Conservation (phyloP, 2,888 invertebrate genomes). For the Xestia rhomboidea region DNA sequence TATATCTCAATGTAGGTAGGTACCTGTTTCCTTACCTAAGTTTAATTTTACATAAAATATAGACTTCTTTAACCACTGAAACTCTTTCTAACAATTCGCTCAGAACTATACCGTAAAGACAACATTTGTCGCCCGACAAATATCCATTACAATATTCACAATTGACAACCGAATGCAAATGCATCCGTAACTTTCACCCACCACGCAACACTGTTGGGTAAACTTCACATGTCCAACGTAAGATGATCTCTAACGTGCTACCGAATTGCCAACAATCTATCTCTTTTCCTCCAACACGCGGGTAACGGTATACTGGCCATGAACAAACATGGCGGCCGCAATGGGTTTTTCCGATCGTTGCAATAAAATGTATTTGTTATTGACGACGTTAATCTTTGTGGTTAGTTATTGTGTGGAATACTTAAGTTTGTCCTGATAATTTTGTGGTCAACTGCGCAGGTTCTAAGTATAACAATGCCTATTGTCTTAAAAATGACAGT, state of each 20-base stretch:
- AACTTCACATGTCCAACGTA: constrained; percentile 52
- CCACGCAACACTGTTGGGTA: constrained; percentile 65
- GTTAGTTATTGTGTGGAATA: constrained; percentile 61
- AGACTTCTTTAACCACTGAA: not conserved
- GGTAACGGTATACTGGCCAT: constrained; percentile 49
- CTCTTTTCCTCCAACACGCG: constrained; percentile 13
- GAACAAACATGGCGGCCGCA: constrained; percentile 49
- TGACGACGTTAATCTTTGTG: constrained; percentile 60
- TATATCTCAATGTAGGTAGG: not conserved
- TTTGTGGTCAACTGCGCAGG: constrained; percentile 7
- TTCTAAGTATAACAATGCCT: not conserved
- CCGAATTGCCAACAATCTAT: constrained; percentile 3
- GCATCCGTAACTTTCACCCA: constrained; percentile 68
- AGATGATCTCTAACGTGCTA: constrained; percentile 34
- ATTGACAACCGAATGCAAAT: constrained; percentile 63
- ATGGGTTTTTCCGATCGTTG: constrained; percentile 67
- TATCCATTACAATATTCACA: constrained; percentile 47
- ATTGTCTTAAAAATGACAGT: constrained; percentile 1
- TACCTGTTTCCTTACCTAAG: not conserved
- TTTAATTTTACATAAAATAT: not conserved
- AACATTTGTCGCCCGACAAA: constrained; percentile 36
- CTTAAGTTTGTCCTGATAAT: constrained; percentile 37
- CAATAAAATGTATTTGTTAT: constrained; percentile 68
- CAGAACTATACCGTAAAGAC: constrained; percentile 21
- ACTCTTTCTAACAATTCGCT: not conserved